These are phyloP conservation scores for Orthonychiurus folsomi DNA, from an alignment of 2,888 invertebrate species.

Conservation along the genomic window DNA sequence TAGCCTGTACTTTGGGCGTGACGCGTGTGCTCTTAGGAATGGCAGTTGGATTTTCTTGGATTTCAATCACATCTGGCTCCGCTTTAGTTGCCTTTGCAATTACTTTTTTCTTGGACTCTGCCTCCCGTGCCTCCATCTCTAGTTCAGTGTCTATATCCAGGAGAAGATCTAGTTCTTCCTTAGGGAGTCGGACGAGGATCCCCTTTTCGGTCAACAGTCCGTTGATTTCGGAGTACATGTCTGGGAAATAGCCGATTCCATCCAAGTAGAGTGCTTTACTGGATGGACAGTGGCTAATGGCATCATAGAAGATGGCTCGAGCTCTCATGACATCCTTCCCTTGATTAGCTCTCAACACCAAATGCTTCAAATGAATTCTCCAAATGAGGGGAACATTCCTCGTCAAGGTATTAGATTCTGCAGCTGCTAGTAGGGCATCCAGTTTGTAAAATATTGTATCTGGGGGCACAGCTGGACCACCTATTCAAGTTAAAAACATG, in stretches of 20 bases:
- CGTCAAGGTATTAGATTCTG: constrained; percentile 30
- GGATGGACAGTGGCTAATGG: constrained; percentile 36
- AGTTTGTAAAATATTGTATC: constrained; percentile 40
- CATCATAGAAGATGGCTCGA: constrained; percentile 30
- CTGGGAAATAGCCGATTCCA: constrained; percentile 35
- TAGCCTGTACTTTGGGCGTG: background rate
- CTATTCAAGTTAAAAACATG: constrained; percentile 20
- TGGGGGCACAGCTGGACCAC: constrained; percentile 38
- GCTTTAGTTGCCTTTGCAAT: background rate
- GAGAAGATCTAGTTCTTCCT: constrained; percentile 35
- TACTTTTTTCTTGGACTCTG: background rate
- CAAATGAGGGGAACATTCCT: constrained; percentile 38
- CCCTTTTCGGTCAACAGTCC: constrained; percentile 28
- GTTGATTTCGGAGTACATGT: constrained; percentile 30
- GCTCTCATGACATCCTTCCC: constrained; percentile 23
- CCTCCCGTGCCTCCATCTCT: background rate
- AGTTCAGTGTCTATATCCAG: constrained; percentile 28
- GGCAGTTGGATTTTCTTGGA: constrained; percentile 4
- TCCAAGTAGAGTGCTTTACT: constrained; percentile 36
- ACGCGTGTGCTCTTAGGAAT: no score
- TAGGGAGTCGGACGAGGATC: constrained; percentile 27
- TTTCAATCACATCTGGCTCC: constrained; percentile 14
- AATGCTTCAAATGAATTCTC: constrained; percentile 37
- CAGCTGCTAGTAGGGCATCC: constrained; percentile 36
- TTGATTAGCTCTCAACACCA: constrained; percentile 26